Base-by-base conservation (phyloP, 1,140 invertebrate genomes). In the Drosophila sp. region DNA sequence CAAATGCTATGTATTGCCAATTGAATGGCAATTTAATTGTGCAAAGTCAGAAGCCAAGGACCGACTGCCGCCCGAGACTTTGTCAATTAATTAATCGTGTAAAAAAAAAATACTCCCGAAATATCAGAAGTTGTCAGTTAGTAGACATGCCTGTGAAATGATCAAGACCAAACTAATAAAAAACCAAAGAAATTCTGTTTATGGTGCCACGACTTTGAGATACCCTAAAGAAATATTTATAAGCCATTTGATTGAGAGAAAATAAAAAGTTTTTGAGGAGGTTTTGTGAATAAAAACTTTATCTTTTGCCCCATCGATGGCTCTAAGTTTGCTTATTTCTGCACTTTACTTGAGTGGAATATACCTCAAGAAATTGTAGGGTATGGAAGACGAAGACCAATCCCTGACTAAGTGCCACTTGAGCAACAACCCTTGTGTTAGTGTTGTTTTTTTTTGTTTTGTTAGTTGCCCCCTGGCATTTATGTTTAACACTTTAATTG, bases 401-500 rank as follows among this genome's bases (percentile, higher is more conserved):
- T 58, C 78, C 68, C 75, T 63, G 67, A 55, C 72, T 67, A 62
- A 72, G 69, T 72, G 72, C 40, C 73, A 73, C 62, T 80, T 75
- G 70, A 66, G 71, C 66, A 76, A 83, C 68, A 76, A 83, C 83
- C 82, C 82, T 79, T 82, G 64, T 76, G 68, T 69, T 50, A 58
- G 56, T 64, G 4, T 44, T 60, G 27, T 56, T 66, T 11, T 35
- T 60, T 38, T 11, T 84, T 83, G 66, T 72, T 82, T 54, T 72
- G 74, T 87, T 86, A 87, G 70, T 78, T 83, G 67, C 66, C 79
- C 84, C 73, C 70, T 89, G 84, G 84, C 84, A 87, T 87, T 87
- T 89, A 67, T 80, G 84, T 71, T 87, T 89, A 87, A 87, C 84
- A 89, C 84, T 89, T 89, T 89, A 89, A 89, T 89, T 89, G 84